Conservation (phyloP, 2,888 invertebrate species). For the Drosophila falleni region DNA sequence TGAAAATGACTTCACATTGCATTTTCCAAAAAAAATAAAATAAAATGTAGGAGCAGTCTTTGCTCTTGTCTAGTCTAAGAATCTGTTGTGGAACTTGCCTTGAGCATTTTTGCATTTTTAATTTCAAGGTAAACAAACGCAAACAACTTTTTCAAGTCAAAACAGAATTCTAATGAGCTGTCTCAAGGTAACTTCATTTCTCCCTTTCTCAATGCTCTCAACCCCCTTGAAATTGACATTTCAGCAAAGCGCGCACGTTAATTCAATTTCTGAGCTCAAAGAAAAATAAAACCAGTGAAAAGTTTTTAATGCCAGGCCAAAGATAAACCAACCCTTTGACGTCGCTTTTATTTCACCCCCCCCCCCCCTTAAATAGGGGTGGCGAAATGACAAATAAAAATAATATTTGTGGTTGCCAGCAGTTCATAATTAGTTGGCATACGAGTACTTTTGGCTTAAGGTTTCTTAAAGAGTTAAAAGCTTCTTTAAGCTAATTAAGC, state of each 20-base stretch:
- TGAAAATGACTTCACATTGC: slow-evolving; percentile 44
- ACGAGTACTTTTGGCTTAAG: slow-evolving; percentile 14
- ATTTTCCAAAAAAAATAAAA: slow-evolving; percentile 6
- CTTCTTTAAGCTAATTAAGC: slow-evolving; percentile 22
- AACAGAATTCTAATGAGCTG: slow-evolving; percentile 78
- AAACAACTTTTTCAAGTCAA: slow-evolving; percentile 55
- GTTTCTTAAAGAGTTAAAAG: slow-evolving; percentile 19
- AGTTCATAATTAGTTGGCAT: slow-evolving; percentile 80
- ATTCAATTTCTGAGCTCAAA: slow-evolving; percentile 81
- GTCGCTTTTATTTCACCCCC: not conserved
- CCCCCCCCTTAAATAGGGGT: not conserved
- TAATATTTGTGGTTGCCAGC: slow-evolving; percentile 78
- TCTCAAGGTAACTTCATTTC: slow-evolving; percentile 67
- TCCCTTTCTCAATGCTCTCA: not conserved
- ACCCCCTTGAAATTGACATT: slow-evolving; percentile 65
- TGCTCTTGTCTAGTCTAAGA: slow-evolving; percentile 14
- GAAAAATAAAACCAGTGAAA: slow-evolving; percentile 77
- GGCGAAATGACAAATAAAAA: slow-evolving; percentile 53
- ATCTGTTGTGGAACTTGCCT: slow-evolving; percentile 20
- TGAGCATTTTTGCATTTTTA: slow-evolving; percentile 80
- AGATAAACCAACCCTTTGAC: slow-evolving; percentile 73
- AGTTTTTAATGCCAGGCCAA: slow-evolving; percentile 72
- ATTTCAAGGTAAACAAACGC: slow-evolving; percentile 81
- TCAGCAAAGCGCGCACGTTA: slow-evolving; percentile 65
- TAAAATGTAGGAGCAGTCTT: slow-evolving; percentile 20